These are phyloP conservation scores for Anthonomus grandis DNA, from an alignment of 1,140 invertebrate genomes.

Conservation along the genomic window DNA sequence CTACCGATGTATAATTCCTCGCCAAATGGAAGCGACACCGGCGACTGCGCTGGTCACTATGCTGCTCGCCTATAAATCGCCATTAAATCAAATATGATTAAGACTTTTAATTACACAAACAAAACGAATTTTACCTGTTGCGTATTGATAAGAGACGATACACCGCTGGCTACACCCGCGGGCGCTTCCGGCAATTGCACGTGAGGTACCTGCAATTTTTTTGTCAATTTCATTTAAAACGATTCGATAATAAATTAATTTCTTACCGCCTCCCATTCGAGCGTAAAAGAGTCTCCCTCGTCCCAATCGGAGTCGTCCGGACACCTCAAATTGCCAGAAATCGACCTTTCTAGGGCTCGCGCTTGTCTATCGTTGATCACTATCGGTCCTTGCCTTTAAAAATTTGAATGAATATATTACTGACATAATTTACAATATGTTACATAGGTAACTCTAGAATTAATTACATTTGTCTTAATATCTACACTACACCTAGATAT, in stretches of 20 bases:
- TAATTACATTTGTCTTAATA: too few relatives aligned
- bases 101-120: not conserved
- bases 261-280: slow-evolving; percentile 67
- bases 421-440: too few relatives aligned
- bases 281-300: slow-evolving; percentile 61
- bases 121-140: slow-evolving; percentile 51
- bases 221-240: not conserved
- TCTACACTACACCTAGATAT: too few relatives aligned
- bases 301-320: slow-evolving; percentile 64
- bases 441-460: too few relatives aligned
- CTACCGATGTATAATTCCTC: slow-evolving; percentile 59
- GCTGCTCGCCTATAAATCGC: slow-evolving; percentile 50
- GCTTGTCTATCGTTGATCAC: slow-evolving; percentile 55
- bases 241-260: not conserved
- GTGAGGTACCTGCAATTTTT: slow-evolving; percentile 53
- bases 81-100: not conserved
- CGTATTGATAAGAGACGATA: slow-evolving; percentile 49
- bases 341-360: slow-evolving; percentile 58
- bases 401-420: too few relatives aligned
- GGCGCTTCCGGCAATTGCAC: slow-evolving; percentile 54
- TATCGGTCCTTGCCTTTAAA: slow-evolving; percentile 60
- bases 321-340: slow-evolving; percentile 58
- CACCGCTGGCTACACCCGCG: slow-evolving; percentile 34
- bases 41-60: slow-evolving; percentile 65
- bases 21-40: slow-evolving; percentile 66